These are phyloP conservation scores for Tragulus kanchil DNA, from an alignment of 2,113 vertebrate species.

Conservation along the genomic window DNA sequence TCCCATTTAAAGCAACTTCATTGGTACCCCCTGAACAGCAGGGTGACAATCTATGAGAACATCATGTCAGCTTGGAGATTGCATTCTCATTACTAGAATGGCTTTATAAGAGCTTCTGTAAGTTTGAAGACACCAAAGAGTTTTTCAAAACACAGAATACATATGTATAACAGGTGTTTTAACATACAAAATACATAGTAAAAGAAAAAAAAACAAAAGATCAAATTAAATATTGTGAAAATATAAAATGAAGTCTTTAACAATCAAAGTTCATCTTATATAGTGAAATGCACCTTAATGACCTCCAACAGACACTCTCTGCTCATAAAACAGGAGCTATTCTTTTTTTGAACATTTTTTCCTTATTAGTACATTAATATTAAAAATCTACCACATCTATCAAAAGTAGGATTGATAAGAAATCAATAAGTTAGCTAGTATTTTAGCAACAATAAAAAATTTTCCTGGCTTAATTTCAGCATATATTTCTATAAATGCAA, in stretches of 20 bases:
- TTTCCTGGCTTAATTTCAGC: conserved; percentile 35
- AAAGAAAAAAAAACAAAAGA: background rate
- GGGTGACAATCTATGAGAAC: conserved; percentile 92
- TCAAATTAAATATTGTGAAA: conserved; percentile 50
- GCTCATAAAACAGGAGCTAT: background rate
- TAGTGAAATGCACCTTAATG: conserved; percentile 15
- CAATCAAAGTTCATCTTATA: conserved; percentile 47
- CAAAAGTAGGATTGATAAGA: background rate
- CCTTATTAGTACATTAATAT: conserved; percentile 31
- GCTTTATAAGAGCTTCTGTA: conserved; percentile 83
- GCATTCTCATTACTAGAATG: conserved; percentile 92
- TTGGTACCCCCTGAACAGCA: conserved; percentile 91
- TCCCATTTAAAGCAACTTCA: conserved; percentile 93
- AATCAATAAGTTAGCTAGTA: conserved; percentile 20
- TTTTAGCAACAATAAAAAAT: conserved; percentile 42
- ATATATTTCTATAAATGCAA: conserved; percentile 49
- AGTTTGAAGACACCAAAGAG: conserved; percentile 74
- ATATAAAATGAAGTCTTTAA: conserved; percentile 57
- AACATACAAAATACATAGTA: conserved; percentile 38
- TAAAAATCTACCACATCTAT: background rate
- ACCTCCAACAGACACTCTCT: conserved; percentile 1
- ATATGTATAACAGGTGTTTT: background rate
- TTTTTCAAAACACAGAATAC: conserved; percentile 44
- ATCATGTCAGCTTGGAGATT: conserved; percentile 87
- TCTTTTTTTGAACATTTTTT: background rate